These are phyloP conservation scores for Recurvirostra avosetta DNA, from an alignment of 2,113 vertebrate species.

Conservation along the genomic window DNA sequence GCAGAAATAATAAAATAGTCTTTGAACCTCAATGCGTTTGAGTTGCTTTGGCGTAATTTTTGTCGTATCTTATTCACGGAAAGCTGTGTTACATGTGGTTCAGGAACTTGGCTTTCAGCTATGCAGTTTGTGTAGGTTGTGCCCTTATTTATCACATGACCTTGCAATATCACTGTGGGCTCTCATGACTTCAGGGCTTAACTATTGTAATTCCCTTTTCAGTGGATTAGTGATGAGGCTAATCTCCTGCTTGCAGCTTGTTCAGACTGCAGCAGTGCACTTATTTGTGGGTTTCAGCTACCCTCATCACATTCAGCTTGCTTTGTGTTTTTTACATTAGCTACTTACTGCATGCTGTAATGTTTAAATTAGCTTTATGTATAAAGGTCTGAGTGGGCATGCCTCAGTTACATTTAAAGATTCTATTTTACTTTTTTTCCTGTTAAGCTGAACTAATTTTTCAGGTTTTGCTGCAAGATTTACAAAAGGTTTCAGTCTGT, in stretches of 20 bases:
- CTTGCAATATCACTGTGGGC: slow-evolving; percentile 20
- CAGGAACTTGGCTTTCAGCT: slow-evolving; percentile 8
- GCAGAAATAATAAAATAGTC: background rate
- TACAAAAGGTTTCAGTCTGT: background rate
- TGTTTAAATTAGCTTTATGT: slow-evolving; percentile 1
- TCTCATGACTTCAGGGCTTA: slow-evolving; percentile 22
- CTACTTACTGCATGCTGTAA: background rate
- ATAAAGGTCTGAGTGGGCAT: background rate
- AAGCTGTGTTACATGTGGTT: background rate
- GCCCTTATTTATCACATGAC: slow-evolving; percentile 25
- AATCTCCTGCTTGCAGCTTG: slow-evolving; percentile 47
- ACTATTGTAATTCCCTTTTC: slow-evolving; percentile 49
- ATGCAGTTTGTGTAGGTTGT: background rate
- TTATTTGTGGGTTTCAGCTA: background rate
- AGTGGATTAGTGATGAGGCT: slow-evolving; percentile 40
- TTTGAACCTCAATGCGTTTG: background rate
- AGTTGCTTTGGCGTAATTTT: background rate
- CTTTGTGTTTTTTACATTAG: background rate
- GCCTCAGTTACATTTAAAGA: background rate
- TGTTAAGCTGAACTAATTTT: background rate
- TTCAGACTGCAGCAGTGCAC: background rate
- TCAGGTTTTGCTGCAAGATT: background rate
- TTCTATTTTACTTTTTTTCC: background rate
- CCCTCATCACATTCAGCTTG: background rate
- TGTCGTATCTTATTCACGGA: background rate